Evolutionary conservation across 2,888 invertebrate species (phyloP), one percentile per base, ranked within the genome.

Genomic region (Arge pagana): DNA sequence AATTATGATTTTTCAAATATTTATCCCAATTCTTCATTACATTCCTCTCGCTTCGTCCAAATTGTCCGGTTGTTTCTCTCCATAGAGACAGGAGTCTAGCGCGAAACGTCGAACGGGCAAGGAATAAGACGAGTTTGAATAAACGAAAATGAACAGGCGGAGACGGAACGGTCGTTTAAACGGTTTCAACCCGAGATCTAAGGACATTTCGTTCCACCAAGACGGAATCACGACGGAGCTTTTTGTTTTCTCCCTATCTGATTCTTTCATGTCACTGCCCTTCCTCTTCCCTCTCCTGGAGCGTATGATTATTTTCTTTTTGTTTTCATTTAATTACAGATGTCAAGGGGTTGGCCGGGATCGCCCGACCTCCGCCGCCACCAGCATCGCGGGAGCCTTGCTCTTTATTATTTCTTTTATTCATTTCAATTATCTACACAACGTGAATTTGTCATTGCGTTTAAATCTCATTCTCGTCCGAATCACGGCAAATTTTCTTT

Each of bases 261-360:
- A 71, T 72, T 72, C 70, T 69, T 68, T 67, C 70, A 67, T 71
- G 71, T 70, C 66, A 65, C 67, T 70, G 70, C 67, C 71, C 69
- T 68, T 66, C 63, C 68, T 70, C 67, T 70, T 68, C 66, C 63
- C 68, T 70, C 67, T 63, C 59, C 70, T 65, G 67, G 67, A 68
- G 66, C 66, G 68, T 68, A 68, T 72, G 72, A 74, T 74, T 74
- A 73, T 72, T 73, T 74, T 72, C 70, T 70, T 74, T 72, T 74
- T 75, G 75, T 75, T 75, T 74, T 75, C 72, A 70, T 74, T 74
- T 74, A 75, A 75, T 75, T 75, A 75, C 74, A 70, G 74, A 75
- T 73, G 74, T 75, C 73, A 74, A 74, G 74, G 72, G 74, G 72
- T 73, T 73, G 71, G 65, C n/a, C n/a, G n/a, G n/a, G n/a, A n/a